Percentiles rank a stretch among this genome's conserved stretches.
These are phyloP conservation scores for Ruditapes philippinarum DNA, from an alignment of 1,140 invertebrate genomes.

Conservation along the genomic window DNA sequence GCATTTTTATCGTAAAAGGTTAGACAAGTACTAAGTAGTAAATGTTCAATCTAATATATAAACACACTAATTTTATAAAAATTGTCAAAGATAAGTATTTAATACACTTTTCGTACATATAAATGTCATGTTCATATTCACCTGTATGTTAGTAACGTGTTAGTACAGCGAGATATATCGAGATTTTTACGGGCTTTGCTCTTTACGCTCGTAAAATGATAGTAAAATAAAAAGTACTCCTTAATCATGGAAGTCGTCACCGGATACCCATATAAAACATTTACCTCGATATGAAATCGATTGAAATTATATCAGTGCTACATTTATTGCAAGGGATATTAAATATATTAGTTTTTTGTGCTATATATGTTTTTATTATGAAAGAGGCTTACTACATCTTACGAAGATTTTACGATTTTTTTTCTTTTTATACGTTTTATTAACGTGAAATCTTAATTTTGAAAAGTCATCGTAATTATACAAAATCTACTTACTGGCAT, in stretches of 20 bases:
- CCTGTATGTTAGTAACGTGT: constrained; percentile 8
- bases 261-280: constrained; percentile 19
- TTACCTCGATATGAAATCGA: constrained; percentile 19
- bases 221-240: constrained; percentile 21
- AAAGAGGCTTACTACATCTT: no score
- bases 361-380: no score
- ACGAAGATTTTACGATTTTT: no score
- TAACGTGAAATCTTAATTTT: no score
- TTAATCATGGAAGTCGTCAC: neutral
- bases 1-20: constrained; percentile 7
- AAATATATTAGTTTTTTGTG: neutral
- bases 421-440: no score
- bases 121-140: constrained; percentile 28
- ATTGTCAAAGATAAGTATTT: constrained; percentile 44
- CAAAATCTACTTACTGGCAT: no score
- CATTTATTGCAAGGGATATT: neutral
- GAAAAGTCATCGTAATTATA: no score
- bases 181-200: constrained; percentile 31
- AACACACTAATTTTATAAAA: constrained; percentile 45
- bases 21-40: constrained; percentile 28
- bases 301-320: neutral
- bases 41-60: constrained; percentile 19
- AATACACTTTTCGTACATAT: constrained; percentile 43
- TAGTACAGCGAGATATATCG: constrained; percentile 15
- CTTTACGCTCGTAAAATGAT: neutral